Evolutionary conservation across 2,888 invertebrate genomes (phyloP).

Genomic region (Hyalella azteca): DNA sequence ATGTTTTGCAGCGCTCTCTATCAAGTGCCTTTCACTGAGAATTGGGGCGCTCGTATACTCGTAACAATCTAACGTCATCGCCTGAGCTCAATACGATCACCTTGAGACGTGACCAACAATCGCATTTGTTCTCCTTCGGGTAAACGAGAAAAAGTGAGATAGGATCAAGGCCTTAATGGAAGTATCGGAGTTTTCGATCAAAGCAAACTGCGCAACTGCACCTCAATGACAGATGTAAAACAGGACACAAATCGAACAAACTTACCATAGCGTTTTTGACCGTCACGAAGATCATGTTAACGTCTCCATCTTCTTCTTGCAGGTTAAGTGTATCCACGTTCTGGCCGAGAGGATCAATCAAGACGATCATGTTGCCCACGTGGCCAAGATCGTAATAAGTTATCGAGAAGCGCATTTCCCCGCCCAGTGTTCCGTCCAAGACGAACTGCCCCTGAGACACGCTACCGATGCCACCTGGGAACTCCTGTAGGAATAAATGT

Average conservation of each 20-base stretch:
- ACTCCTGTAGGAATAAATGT: slow-evolving; percentile 43
- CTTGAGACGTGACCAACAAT: too few species aligned
- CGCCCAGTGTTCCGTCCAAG: slow-evolving; percentile 50
- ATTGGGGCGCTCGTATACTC: slow-evolving; percentile 1
- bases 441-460: slow-evolving; percentile 49
- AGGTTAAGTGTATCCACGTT: slow-evolving; percentile 43
- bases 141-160: too few species aligned
- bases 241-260: neutral
- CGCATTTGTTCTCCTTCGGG: too few species aligned
- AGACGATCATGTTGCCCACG: slow-evolving; percentile 53
- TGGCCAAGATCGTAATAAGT: slow-evolving; percentile 56
- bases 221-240: too few species aligned
- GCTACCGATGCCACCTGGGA: slow-evolving; percentile 51
- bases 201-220: neutral
- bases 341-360: slow-evolving; percentile 47
- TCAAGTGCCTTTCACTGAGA: neutral
- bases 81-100: neutral
- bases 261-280: slow-evolving; percentile 52
- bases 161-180: neutral
- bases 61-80: neutral
- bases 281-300: slow-evolving; percentile 57
- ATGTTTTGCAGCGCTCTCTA: neutral
- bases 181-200: too few species aligned
- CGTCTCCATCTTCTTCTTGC: slow-evolving; percentile 54
- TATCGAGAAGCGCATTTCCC: slow-evolving; percentile 49